Conservation (phyloP, 2,888 invertebrate species). For the Coleophora deauratella region DNA sequence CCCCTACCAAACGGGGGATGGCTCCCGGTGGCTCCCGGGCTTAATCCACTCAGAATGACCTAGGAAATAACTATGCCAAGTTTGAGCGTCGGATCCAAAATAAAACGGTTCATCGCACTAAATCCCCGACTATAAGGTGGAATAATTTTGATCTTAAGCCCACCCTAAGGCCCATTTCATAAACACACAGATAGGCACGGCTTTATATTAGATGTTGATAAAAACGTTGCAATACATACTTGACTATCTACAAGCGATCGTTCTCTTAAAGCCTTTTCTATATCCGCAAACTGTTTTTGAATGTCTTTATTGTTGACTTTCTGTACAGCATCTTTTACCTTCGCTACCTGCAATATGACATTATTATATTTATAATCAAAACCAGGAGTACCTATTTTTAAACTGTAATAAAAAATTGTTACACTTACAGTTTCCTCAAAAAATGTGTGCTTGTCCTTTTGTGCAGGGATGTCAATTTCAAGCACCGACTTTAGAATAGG, state of each 20-base stretch:
- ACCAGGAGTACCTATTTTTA: background rate
- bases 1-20: too few relatives aligned
- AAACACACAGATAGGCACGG: too few relatives aligned
- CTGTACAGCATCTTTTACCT: slow-evolving; percentile 59
- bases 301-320: slow-evolving; percentile 66
- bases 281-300: slow-evolving; percentile 67
- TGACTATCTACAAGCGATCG: slow-evolving; percentile 57
- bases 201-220: too few relatives aligned
- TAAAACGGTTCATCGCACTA: too few relatives aligned
- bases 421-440: slow-evolving; percentile 76
- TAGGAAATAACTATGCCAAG: too few relatives aligned
- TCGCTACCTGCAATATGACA: slow-evolving; percentile 56
- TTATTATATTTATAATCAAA: background rate
- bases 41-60: too few relatives aligned
- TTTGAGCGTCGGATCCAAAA: too few relatives aligned
- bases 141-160: too few relatives aligned
- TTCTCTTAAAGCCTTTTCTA: slow-evolving; percentile 70
- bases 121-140: too few relatives aligned
- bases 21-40: too few relatives aligned
- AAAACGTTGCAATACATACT: too few relatives aligned
- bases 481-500: slow-evolving; percentile 73
- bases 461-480: slow-evolving; percentile 67
- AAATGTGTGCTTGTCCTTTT: slow-evolving; percentile 72
- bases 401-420: background rate
- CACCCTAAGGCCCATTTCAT: too few relatives aligned